phyloP scores from a whole-genome alignment of 2,888 invertebrate species.

The Serrognathus titanus region DNA sequence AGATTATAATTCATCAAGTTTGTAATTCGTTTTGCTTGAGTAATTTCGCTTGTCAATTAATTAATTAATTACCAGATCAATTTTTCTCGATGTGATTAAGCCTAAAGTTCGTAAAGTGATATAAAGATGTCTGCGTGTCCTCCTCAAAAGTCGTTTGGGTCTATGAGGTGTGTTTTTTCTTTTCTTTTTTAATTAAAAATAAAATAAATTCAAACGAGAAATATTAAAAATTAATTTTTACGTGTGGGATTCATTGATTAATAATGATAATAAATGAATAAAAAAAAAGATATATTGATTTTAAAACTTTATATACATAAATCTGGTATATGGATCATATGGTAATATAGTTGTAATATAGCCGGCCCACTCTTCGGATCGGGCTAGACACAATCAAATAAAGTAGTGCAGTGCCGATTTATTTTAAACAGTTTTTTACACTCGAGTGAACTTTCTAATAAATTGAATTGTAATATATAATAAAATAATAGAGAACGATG shows the following conservation, averaged over 20 bases:
- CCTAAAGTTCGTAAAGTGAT: conserved; percentile 21
- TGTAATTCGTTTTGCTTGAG: conserved; percentile 10
- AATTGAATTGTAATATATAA: conserved; percentile 41
- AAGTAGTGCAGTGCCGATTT: conserved; percentile 45
- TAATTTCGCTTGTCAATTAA: conserved; percentile 11
- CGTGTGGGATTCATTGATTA: conserved; percentile 39
- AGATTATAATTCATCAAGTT: conserved; percentile 5
- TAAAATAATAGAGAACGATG: conserved; percentile 15
- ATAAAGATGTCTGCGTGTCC: conserved; percentile 8
- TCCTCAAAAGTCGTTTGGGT: conserved; percentile 22
- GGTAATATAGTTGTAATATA: conserved; percentile 25
- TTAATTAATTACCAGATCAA: conserved; percentile 13
- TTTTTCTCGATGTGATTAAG: conserved; percentile 27
- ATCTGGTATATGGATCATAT: conserved; percentile 45
- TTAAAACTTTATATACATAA: conserved; percentile 18
- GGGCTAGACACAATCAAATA: conserved; percentile 36
- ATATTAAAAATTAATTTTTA: conserved; percentile 37
- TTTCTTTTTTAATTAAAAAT: conserved; percentile 12
- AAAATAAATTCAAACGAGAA: conserved; percentile 19
- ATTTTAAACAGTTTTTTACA: conserved; percentile 36
- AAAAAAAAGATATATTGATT: conserved; percentile 23
- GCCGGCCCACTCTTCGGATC: conserved; percentile 48
- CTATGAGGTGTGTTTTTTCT: conserved; percentile 27
- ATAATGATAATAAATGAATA: conserved; percentile 12
- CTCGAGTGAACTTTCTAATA: conserved; percentile 41